Conservation (phyloP, 2,113 vertebrate genomes). For the Anhinga rufa region DNA sequence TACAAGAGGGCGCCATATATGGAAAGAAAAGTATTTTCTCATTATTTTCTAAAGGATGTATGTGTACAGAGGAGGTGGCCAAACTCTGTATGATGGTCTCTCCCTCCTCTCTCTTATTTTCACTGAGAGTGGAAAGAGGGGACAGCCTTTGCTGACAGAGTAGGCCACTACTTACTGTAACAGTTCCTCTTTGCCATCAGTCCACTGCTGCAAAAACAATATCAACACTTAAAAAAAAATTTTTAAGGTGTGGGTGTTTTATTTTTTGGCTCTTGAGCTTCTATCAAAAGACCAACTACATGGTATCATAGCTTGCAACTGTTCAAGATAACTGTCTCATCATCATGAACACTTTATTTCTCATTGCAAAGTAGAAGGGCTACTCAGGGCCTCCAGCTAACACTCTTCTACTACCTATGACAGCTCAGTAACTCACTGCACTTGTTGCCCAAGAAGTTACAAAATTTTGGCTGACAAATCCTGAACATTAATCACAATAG, state of each 20-base stretch:
- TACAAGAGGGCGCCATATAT: background rate
- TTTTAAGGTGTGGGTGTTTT: background rate
- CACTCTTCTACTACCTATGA: background rate
- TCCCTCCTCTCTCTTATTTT: background rate
- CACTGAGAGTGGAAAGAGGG: background rate
- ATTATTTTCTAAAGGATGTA: background rate
- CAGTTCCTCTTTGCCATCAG: background rate
- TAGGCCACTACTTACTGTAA: background rate
- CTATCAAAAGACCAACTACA: background rate
- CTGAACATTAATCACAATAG: background rate
- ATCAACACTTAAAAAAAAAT: background rate
- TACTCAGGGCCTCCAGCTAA: background rate
- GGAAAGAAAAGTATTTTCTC: background rate
- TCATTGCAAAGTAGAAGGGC: background rate
- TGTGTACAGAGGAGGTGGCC: background rate
- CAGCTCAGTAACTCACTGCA: background rate
- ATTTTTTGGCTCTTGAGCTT: background rate
- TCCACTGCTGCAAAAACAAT: background rate
- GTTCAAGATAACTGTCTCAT: background rate
- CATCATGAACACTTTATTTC: background rate
- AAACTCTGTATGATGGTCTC: background rate
- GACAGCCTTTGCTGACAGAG: background rate
- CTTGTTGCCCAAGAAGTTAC: background rate
- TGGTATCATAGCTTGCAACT: background rate
- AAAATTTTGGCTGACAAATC: background rate